Evolutionary conservation across 2,888 invertebrate genomes (phyloP).

Genomic region (Silvanus unidentatus): DNA sequence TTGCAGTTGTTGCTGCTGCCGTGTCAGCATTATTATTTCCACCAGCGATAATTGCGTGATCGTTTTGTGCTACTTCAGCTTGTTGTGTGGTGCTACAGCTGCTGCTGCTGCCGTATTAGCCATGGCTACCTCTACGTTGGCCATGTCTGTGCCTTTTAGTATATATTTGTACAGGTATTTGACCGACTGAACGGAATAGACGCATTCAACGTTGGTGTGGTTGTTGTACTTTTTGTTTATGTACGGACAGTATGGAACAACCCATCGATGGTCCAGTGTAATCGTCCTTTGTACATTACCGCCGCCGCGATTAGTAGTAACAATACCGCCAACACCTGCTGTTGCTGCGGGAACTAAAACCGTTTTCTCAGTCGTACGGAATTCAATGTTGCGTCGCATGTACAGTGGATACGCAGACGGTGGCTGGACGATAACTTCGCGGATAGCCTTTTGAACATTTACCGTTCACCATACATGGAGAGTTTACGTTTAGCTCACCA

Average conservation of each 20-base stretch:
- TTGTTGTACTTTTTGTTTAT: slow-evolving; percentile 26
- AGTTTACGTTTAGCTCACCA: slow-evolving; percentile 32
- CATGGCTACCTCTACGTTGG: slow-evolving; percentile 18
- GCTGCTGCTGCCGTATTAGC: slow-evolving; percentile 24
- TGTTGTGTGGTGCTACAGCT: slow-evolving; percentile 9
- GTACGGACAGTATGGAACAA: slow-evolving; percentile 36
- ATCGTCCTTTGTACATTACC: too few species aligned
- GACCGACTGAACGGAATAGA: slow-evolving; percentile 38
- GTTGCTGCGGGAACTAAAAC: too few species aligned
- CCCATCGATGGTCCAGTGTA: slow-evolving; percentile 33
- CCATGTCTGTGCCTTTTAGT: slow-evolving; percentile 35
- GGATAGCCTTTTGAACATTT: slow-evolving; percentile 33
- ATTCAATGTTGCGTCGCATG: slow-evolving; percentile 21
- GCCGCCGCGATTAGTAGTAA: too few species aligned
- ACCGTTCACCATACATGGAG: slow-evolving; percentile 40
- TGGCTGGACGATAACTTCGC: slow-evolving; percentile 27
- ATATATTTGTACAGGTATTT: slow-evolving; percentile 40
- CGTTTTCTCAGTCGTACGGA: too few species aligned
- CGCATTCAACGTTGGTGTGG: slow-evolving; percentile 37
- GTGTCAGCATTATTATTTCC: slow-evolving; percentile 13
- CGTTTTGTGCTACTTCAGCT: too few species aligned
- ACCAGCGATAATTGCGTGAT: too few species aligned
- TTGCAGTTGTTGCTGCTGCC: too few species aligned
- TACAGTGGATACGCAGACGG: slow-evolving; percentile 34
- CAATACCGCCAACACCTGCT: slow-evolving; percentile 17